Evolutionary conservation across 92 coral and sea anemone species (phyloP), one percentile per base, ranked within the genome.

Genomic region (Anthopleura xanthogrammica): DNA sequence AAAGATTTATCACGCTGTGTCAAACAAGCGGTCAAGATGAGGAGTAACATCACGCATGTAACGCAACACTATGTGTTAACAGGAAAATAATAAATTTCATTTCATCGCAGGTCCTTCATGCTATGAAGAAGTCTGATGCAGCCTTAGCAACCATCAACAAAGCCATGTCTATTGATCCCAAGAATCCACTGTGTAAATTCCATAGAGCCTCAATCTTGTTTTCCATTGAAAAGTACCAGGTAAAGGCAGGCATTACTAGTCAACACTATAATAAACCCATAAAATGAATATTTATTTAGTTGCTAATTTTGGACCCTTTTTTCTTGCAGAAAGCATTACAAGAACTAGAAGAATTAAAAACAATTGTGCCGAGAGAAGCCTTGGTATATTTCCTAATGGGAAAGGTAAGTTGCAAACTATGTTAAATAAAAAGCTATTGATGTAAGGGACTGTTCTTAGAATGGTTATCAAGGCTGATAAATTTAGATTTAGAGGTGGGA

Each of bases 121-220:
- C 99, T 0, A 94, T 97, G 99, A 94, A 92, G 84, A 97, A 92
- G 43, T 97, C 99, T 19, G 92, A 87, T 56, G 88, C 90, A 16
- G 99, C 99, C 12, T 80, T 97, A 29, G 90, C 91, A 14, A 97
- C 99, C 9, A 92, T 97, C 71, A 92, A 92, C 75, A 97, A 94
- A 64, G 99, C 98, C 41, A 97, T 97, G 99, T 77, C 87, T 14
- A 97, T 97, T 80, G 99, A 97, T 56, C 98, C 99, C 2, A 88
- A 89, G 76, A 97, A 97, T 78, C 99, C 99, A 6, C 90, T 97
- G 24, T 97, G 99, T 91, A 97, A 95, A 85, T 97, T 97, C 80
- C 99, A 97, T 71, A 85, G 98, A 46, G 99, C 99, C 0, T 92
- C 99, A 14, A 94, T 97, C 77, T 89, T 97, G 79, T 97, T 94